phyloP scores from a whole-genome alignment of 1,140 invertebrate species.

The Anastatus disparis region DNA sequence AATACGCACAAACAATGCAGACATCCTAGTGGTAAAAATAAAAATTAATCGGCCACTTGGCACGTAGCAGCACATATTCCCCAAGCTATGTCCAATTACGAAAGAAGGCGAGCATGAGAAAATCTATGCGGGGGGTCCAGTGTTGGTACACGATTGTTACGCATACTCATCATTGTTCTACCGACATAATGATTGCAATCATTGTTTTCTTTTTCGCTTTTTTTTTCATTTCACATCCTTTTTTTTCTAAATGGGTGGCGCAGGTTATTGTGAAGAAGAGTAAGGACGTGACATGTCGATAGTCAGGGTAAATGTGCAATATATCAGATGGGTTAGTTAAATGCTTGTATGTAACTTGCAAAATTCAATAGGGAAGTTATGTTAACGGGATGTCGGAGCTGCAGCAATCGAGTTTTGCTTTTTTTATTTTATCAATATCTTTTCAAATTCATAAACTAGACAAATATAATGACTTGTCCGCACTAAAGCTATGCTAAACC shows the following conservation, averaged over 20 bases:
- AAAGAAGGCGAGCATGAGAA: constrained; percentile 54
- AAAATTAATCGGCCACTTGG: constrained; percentile 62
- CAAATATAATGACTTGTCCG: too few species aligned
- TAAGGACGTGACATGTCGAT: constrained; percentile 1
- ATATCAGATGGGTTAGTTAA: background rate
- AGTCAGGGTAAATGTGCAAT: background rate
- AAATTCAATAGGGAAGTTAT: too few species aligned
- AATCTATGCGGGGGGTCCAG: constrained; percentile 67
- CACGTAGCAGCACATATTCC: constrained; percentile 61
- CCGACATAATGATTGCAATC: constrained; percentile 62
- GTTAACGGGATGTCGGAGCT: too few species aligned
- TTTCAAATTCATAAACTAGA: too few species aligned
- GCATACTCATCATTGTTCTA: constrained; percentile 62
- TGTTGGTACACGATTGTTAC: constrained; percentile 64
- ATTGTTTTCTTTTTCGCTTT: constrained; percentile 59
- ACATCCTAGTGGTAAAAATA: constrained; percentile 45
- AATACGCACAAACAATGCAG: constrained; percentile 60
- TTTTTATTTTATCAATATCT: too few species aligned
- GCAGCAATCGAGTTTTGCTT: too few species aligned
- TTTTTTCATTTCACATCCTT: constrained; percentile 24
- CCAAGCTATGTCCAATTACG: constrained; percentile 65
- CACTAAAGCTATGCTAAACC: too few species aligned
- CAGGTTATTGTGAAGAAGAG: too few species aligned
- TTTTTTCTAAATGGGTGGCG: too few species aligned
- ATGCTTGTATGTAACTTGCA: too few species aligned